Evolutionary conservation across 2,888 invertebrate species (phyloP).

Genomic region (Drosophila phalerata): DNA sequence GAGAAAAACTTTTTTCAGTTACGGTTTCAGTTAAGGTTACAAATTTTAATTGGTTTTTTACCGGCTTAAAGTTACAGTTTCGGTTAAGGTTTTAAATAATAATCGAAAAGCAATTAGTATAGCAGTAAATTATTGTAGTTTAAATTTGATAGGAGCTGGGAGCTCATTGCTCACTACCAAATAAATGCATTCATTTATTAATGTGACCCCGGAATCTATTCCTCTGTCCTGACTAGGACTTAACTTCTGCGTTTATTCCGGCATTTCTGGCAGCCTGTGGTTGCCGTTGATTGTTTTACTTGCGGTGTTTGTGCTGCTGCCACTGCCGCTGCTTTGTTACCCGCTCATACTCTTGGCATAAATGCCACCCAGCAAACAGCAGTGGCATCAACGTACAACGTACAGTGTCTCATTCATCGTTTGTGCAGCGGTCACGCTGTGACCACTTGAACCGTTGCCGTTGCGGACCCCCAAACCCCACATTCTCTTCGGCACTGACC

Average conservation of each 20-base stretch:
- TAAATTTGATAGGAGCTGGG: too few species aligned
- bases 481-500: neutral
- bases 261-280: slow-evolving; percentile 75
- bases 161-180: slow-evolving; percentile 11
- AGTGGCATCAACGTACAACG: slow-evolving; percentile 56
- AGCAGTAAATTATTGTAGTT: too few species aligned
- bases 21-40: too few species aligned
- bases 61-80: too few species aligned
- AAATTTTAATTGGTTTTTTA: too few species aligned
- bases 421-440: slow-evolving; percentile 66
- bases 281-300: slow-evolving; percentile 83
- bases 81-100: too few species aligned
- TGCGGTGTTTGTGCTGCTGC: slow-evolving; percentile 63
- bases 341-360: slow-evolving; percentile 26
- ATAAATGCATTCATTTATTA: slow-evolving; percentile 45
- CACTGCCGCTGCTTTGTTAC: neutral
- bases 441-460: slow-evolving; percentile 72
- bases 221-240: slow-evolving; percentile 49
- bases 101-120: too few species aligned
- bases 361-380: slow-evolving; percentile 12
- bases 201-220: slow-evolving; percentile 27
- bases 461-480: slow-evolving; percentile 40
- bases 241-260: slow-evolving; percentile 69
- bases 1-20: too few species aligned
- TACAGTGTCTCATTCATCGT: slow-evolving; percentile 74